Percentiles rank a stretch among this genome's conserved stretches.
These are phyloP conservation scores for Paracanthobrama guichenoti DNA, from an alignment of 2,113 vertebrate genomes.

Conservation along the genomic window DNA sequence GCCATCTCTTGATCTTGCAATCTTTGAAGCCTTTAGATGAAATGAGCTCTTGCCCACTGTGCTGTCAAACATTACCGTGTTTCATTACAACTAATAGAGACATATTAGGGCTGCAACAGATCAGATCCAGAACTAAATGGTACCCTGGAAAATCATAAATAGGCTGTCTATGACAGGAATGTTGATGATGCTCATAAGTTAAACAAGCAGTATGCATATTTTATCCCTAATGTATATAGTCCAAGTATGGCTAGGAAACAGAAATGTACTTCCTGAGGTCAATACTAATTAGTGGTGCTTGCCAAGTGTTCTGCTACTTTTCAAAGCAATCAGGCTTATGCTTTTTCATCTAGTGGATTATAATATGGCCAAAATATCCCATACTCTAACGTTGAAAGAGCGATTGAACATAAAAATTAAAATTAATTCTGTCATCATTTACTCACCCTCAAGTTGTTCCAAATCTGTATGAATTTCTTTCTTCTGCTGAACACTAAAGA, in stretches of 20 bases:
- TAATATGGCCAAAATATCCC: not conserved
- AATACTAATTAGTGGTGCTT: slow-evolving; percentile 1
- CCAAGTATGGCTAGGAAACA: not conserved
- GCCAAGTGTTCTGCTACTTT: not conserved
- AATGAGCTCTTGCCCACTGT: slow-evolving; percentile 17
- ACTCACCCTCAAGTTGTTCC: too few species aligned
- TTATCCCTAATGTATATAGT: slow-evolving; percentile 15
- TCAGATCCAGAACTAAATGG: slow-evolving; percentile 5
- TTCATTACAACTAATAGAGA: slow-evolving; percentile 28
- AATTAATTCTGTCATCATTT: too few species aligned
- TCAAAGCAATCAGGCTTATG: not conserved
- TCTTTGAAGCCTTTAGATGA: slow-evolving; percentile 8
- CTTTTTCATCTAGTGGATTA: slow-evolving; percentile 22
- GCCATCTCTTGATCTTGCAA: slow-evolving; percentile 23
- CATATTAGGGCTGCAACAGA: slow-evolving; percentile 10
- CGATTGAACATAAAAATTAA: too few species aligned
- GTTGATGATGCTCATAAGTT: not conserved
- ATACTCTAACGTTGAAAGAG: not conserved
- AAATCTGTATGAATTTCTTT: too few species aligned
- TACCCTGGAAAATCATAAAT: slow-evolving; percentile 9
- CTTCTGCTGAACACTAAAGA: too few species aligned
- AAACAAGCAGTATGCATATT: slow-evolving; percentile 28
- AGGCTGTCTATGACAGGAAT: slow-evolving; percentile 8
- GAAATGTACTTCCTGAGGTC: slow-evolving; percentile 14
- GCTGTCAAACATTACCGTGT: slow-evolving; percentile 27